phyloP scores from a whole-genome alignment of 2,888 invertebrate genomes.

The Ametastegia equiseti region DNA sequence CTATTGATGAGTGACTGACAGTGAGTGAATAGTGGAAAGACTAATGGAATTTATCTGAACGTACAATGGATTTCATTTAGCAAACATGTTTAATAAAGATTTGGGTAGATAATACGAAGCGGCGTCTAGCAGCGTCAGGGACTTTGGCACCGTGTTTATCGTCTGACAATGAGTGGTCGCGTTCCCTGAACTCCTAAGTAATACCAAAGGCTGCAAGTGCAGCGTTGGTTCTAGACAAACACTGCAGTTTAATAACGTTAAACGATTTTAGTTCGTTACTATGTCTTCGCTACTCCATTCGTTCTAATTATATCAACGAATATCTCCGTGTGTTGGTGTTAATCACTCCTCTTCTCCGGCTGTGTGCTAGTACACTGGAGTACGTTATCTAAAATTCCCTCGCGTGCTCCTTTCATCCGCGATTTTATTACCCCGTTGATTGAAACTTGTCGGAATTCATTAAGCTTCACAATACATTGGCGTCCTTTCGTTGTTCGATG shows the following conservation, averaged over 20 bases:
- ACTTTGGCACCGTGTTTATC: constrained; percentile 44
- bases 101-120: neutral
- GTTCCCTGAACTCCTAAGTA: constrained; percentile 36
- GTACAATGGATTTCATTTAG: constrained; percentile 33
- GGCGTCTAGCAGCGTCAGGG: constrained; percentile 1
- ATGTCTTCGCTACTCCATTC: neutral
- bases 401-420: no score
- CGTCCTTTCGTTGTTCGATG: no score
- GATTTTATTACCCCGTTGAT: no score
- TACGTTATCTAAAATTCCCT: neutral
- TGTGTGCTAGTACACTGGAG: neutral
- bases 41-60: neutral
- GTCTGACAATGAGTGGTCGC: constrained; percentile 15
- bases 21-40: neutral
- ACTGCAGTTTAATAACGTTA: neutral
- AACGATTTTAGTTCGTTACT: neutral
- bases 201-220: neutral
- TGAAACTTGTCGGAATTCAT: no score
- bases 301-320: constrained; percentile 19
- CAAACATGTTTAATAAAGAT: neutral
- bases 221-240: neutral
- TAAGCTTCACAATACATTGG: no score
- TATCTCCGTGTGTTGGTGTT: neutral
- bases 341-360: neutral
- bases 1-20: no score